Evolutionary conservation across 1,140 invertebrate species (phyloP).

Genomic region (Vanessa atalanta): DNA sequence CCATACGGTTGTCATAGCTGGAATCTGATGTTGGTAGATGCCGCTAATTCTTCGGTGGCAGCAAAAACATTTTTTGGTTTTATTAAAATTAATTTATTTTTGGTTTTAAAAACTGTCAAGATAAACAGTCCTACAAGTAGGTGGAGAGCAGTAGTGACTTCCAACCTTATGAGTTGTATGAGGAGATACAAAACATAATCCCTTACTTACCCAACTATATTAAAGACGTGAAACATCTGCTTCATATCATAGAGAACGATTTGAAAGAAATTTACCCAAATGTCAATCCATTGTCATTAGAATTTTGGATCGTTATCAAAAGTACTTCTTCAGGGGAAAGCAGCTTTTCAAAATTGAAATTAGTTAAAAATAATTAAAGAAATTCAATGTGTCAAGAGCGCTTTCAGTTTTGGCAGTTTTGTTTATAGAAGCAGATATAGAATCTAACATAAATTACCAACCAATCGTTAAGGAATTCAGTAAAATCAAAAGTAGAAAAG

Average conservation of each 20-base stretch:
- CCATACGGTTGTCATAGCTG: constrained; percentile 42
- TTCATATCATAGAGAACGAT: constrained; percentile 43
- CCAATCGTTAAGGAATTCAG: neutral
- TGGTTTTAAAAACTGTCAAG: constrained; percentile 24
- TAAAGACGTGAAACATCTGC: constrained; percentile 28
- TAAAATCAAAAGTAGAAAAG: neutral
- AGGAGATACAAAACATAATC: constrained; percentile 36
- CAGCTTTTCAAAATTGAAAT: constrained; percentile 48
- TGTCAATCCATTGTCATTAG: constrained; percentile 43
- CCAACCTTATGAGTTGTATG: constrained; percentile 36
- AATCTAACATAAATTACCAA: constrained; percentile 2
- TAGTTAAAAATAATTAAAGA: constrained; percentile 57
- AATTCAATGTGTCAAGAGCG: constrained; percentile 48
- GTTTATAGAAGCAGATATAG: constrained; percentile 41
- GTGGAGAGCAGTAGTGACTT: constrained; percentile 40
- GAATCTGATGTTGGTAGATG: constrained; percentile 41
- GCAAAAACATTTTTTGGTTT: constrained; percentile 38
- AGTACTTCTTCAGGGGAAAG: constrained; percentile 44
- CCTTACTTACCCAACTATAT: constrained; percentile 32
- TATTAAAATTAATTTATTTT: constrained; percentile 39
- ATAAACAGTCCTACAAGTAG: constrained; percentile 25
- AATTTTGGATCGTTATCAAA: constrained; percentile 44
- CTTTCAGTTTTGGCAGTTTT: constrained; percentile 45
- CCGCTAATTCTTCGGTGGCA: constrained; percentile 25
- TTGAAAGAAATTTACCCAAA: constrained; percentile 48